Conservation (phyloP, 2,888 invertebrate species). For the Lasioglossum calceatum region DNA sequence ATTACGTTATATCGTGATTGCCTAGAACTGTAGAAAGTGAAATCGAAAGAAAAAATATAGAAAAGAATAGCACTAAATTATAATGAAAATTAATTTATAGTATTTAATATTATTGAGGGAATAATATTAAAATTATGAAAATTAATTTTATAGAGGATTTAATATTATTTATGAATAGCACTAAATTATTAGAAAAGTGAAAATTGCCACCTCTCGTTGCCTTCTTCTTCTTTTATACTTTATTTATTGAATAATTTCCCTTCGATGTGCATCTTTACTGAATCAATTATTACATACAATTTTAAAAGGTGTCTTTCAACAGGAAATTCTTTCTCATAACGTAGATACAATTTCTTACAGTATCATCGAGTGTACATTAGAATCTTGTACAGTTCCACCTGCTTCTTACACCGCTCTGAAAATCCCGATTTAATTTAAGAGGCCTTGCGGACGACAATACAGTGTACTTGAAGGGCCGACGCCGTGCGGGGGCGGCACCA, state of each 20-base stretch:
- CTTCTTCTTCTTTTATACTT: too few relatives aligned
- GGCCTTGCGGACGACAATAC: neutral
- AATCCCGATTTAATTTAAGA: constrained; percentile 23
- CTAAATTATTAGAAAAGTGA: too few relatives aligned
- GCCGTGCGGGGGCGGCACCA: neutral
- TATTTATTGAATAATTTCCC: neutral
- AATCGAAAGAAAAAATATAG: too few relatives aligned
- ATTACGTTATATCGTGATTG: too few relatives aligned
- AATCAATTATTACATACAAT: neutral
- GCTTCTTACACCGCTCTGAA: constrained; percentile 2
- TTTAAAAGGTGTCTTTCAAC: neutral
- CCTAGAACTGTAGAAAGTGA: too few relatives aligned
- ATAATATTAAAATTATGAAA: too few relatives aligned
- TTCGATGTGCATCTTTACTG: neutral
- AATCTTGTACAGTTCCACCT: neutral
- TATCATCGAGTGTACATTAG: neutral
- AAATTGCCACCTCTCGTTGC: too few relatives aligned
- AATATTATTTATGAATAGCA: too few relatives aligned
- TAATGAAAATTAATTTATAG: too few relatives aligned
- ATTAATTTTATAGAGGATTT: too few relatives aligned
- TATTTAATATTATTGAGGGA: too few relatives aligned
- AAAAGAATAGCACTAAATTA: too few relatives aligned
- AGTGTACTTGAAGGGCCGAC: neutral
- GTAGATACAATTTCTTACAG: neutral
- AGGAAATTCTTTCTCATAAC: neutral